Evolutionary conservation across 2,113 vertebrate genomes (phyloP), one percentile per base, ranked within the genome.

Genomic region (Rallus limicola): DNA sequence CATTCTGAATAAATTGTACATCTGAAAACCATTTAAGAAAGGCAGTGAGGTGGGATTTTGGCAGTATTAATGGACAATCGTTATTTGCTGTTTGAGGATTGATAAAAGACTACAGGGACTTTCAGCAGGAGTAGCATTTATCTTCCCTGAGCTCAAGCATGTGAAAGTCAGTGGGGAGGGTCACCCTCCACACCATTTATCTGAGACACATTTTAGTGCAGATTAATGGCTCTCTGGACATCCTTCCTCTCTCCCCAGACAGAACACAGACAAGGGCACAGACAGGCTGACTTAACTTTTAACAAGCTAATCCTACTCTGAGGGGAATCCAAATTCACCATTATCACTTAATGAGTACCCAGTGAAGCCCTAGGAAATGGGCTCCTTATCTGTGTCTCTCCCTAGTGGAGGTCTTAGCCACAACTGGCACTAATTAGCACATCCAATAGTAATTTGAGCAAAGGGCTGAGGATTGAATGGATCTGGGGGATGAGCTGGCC

Each of bases 1-100:
- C 38, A 65, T 95, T 96, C 44, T 48, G 69, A 81, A 82, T 90
- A 79, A 72, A 58, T 21, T 75, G 72, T 92, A 94, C 96, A 92
- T 91, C 92, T 96, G 95, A 95, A 97, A 96, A 60, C 69, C 74
- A 94, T 95, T 95, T 96, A 72, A 69, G 90, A 86, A 82, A 94
- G 92, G 86, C 93, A 91, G 58, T 33, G 92, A 93, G 77, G 91
- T 92, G 86, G 95, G 88, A 44, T 92, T 96, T 94, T 94, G 88
- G 86, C 96, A 91, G 58, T 33, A 72, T 88, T 93, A 95, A 84
- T 38, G 81, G 74, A n/a, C 80, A 79, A 44, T 92, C 13, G 1
- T 91, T 84, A 83, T 69, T 90, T 95, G 86, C 80, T 94, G 60
- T 68, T 93, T 83, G 90, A 92, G 62, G 86, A 65, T 65, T 92